Conservation (phyloP, 2,888 invertebrate genomes). For the Melieria picta region DNA sequence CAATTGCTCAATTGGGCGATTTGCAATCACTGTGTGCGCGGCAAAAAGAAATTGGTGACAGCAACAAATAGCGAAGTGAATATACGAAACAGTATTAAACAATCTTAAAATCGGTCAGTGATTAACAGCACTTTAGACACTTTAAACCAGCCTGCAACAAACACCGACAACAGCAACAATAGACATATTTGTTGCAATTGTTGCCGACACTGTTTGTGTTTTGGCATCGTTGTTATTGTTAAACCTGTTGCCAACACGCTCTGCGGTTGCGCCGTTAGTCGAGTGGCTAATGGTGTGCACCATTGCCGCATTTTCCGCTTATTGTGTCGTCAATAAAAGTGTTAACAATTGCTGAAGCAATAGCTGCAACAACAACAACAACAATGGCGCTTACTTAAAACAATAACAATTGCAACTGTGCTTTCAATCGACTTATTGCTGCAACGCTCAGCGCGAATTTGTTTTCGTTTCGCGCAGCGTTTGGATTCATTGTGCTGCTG, state of each 20-base stretch:
- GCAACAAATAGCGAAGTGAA: too few species aligned
- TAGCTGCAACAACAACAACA: conserved; percentile 1
- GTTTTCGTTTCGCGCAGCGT: too few species aligned
- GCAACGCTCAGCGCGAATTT: neutral
- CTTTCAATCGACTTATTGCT: neutral
- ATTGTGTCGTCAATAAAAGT: conserved; percentile 26
- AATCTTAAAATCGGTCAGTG: too few species aligned
- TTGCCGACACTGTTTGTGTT: conserved; percentile 12
- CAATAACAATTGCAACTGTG: neutral
- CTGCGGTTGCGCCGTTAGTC: conserved; percentile 18
- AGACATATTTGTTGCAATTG: conserved; percentile 16
- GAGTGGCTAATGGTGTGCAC: conserved; percentile 10
- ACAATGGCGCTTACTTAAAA: neutral
- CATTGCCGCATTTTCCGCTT: neutral
- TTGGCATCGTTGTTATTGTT: neutral
- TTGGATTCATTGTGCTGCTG: neutral
- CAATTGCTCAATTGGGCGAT: too few species aligned
- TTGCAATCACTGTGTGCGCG: too few species aligned
- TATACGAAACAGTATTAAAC: too few species aligned
- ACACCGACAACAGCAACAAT: conserved; percentile 5
- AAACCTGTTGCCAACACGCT: neutral
- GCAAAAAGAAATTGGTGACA: too few species aligned
- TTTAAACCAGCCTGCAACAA: too few species aligned
- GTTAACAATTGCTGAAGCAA: conserved; percentile 14
- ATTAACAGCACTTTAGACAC: too few species aligned